phyloP scores from a whole-genome alignment of 1,140 invertebrate genomes.

The Caenorhabditis elegans region WBcel235 BX284603.4:7371001-7371500 shows the following conservation, averaged over 20 bases:
- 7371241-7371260: slow-evolving; percentile 47
- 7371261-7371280: not conserved
- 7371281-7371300: not conserved
- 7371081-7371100: not conserved
- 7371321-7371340: slow-evolving; percentile 53
- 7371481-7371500: not conserved
- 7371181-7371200: slow-evolving; percentile 45
- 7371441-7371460: slow-evolving; percentile 41
- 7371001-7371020: slow-evolving; percentile 3
- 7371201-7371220: slow-evolving; percentile 49
- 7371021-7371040: slow-evolving; percentile 32
- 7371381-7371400: slow-evolving; percentile 69
- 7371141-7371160: slow-evolving; percentile 3
- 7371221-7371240: slow-evolving; percentile 51
- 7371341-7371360: slow-evolving; percentile 77
- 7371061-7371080: not conserved
- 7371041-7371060: slow-evolving; percentile 37
- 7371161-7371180: slow-evolving; percentile 33
- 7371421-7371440: slow-evolving; percentile 42
- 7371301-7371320: slow-evolving; percentile 35
- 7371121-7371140: slow-evolving; percentile 37
- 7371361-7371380: slow-evolving; percentile 98
- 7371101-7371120: slow-evolving; percentile 41
- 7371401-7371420: slow-evolving; percentile 65
- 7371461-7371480: slow-evolving; percentile 7